These are phyloP conservation scores for Petaurus breviceps DNA, from an alignment of 2,113 vertebrate genomes.

Conservation along the genomic window DNA sequence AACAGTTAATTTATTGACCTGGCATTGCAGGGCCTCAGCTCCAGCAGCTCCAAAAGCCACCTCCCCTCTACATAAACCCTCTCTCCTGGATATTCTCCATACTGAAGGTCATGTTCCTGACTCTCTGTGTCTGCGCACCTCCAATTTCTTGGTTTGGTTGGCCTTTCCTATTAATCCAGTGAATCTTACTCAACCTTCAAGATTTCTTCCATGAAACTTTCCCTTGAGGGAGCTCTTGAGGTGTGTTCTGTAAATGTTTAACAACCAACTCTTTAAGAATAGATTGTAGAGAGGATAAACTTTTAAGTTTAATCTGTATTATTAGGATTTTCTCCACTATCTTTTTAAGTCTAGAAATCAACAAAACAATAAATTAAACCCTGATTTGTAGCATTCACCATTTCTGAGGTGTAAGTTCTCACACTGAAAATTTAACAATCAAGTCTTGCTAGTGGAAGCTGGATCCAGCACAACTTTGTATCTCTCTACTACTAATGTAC, in stretches of 20 bases:
- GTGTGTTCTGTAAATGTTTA: not conserved
- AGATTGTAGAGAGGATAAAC: not conserved
- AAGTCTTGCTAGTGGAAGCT: not conserved
- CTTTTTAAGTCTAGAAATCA: not conserved
- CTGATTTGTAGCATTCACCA: not conserved
- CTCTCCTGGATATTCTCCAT: not conserved
- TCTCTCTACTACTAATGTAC: not conserved
- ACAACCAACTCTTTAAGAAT: not conserved
- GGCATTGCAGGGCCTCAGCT: not conserved
- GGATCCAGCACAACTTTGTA: not conserved
- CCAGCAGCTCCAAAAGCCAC: not conserved
- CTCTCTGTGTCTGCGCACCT: not conserved
- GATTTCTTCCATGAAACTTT: not conserved
- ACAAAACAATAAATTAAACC: not conserved
- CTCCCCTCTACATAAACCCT: not conserved
- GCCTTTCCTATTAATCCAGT: not conserved
- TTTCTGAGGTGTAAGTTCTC: not conserved
- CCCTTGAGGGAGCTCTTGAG: not conserved
- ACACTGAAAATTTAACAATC: not conserved
- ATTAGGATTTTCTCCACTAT: not conserved
- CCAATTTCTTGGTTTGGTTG: not conserved
- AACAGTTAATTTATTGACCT: not conserved
- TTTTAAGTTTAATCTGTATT: not conserved
- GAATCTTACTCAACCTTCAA: not conserved
- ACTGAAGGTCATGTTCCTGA: not conserved